Base-by-base conservation (phyloP, 1,140 invertebrate genomes). In the Caenorhabditis latens region DNA sequence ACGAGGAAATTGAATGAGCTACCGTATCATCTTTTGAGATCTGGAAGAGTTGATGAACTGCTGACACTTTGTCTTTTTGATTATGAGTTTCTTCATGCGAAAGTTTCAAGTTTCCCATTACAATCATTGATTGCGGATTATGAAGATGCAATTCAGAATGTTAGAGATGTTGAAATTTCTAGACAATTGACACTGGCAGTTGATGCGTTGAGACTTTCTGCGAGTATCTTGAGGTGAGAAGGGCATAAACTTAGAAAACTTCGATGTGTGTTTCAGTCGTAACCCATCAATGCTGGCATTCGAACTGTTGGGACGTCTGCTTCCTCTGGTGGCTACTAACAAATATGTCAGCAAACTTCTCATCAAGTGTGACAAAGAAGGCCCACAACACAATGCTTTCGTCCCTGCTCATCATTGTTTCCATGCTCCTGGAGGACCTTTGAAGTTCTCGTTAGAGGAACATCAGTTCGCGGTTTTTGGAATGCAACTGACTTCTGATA, bases 401-500 rank as follows among this genome's bases (percentile, higher is more conserved):
- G 94, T 98, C 79, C 97, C 98, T 0, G 94, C 96, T 0, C 97
- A 97, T 93, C 97, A 99, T 93, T 98, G 97, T 91, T 94, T 98
- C 82, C 97, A 99, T 91, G 98, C 67, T 42, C 67, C 21, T 19
- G 40, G 40, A 43, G 40, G 40, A 0, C 98, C 98, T 0, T 94
- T 99, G 0, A 98, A 99, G 95, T 99, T 98, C 92, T 99, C 97
- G 0, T 93, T 99, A 57, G 98, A 99, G 94, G 88, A 89, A 3
- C 97, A 99, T 94, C 96, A 97, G 91, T 99, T 99, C 93, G 97
- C 97, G 0, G 97, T 98, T 0, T 99, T 98, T 93, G 97, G 96
- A 14, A 97, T 99, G 90, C 95, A 95, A 65, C 93, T 98, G 13
- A 98, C 97, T 0, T 95, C 96, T 0, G 97, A 99, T 94, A 96